Base-by-base conservation (phyloP, 2,113 vertebrate genomes). In the Engraulis encrasicolus region DNA sequence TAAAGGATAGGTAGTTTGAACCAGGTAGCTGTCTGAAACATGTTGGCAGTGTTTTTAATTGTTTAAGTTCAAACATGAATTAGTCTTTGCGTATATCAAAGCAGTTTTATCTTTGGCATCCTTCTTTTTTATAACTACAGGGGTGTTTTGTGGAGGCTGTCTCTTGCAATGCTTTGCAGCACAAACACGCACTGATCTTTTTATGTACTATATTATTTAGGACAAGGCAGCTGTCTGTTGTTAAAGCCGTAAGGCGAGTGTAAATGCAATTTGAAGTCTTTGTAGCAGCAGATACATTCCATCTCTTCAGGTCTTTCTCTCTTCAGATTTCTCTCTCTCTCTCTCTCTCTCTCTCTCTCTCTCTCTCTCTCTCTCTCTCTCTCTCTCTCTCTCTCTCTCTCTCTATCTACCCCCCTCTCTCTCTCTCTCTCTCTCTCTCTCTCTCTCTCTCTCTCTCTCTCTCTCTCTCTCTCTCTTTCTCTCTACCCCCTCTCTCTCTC, bases 181-280 rank as follows among this genome's bases (percentile, higher is more conserved):
- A 15, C 71, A 78, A 34, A 74, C 61, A 77, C 19, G 77, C 12
- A 11, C 78, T 66, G 52, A 84, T 84, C 50, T 49, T 78, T 11
- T 11, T 34, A 66, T 52, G 80, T 84, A 45, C 54, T 80, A 34
- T 84, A 27, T 66, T 23, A 27, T 66, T 66, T 23, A 66, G 78
- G 78, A n/a, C 78, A 79, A 38, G 40, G 27, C 83, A 79, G 52
- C 78, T 66, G 83, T 58, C 83, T 66, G 78, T 84, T 79, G 34
- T 58, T 66, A 61, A 84, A 85, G 58, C 61, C 58, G 79, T 78
- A 12, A 1, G 14, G 23, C 18, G 6, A 27, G 50, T 48, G 17
- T 40, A 71, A 83, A 83, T 78, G 82, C 71, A 78, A 78, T 83
- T 37, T 20, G 49, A 78, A 83, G 82, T 11, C 27, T 52, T 58